phyloP scores from a whole-genome alignment of 2,113 vertebrate genomes.

The Marcusenius ussheri region DNA sequence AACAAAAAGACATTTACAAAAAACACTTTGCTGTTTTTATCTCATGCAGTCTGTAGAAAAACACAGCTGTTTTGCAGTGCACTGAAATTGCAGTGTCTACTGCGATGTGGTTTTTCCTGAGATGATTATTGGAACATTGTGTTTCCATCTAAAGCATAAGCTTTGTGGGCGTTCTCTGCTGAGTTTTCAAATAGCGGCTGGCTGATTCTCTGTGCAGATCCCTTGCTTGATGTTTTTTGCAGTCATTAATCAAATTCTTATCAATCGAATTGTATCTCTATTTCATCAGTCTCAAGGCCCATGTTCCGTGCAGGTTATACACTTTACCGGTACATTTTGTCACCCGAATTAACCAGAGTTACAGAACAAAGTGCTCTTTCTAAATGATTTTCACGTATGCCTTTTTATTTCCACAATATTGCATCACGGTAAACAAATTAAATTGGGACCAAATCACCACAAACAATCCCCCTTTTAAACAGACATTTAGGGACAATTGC shows the following conservation, averaged over 20 bases:
- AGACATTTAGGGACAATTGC: background rate
- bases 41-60: conserved; percentile 8
- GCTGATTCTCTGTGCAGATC: background rate
- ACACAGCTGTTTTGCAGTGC: background rate
- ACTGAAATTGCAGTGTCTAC: conserved; percentile 15
- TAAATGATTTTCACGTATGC: background rate
- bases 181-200: background rate
- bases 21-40: conserved; percentile 16
- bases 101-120: background rate
- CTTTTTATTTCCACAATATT: background rate
- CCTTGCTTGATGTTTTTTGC: background rate
- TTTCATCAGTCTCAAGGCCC: background rate
- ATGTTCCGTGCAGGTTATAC: background rate
- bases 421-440: background rate
- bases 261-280: background rate
- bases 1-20: conserved; percentile 6
- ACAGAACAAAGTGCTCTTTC: background rate
- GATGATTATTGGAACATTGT: background rate
- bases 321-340: background rate
- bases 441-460: background rate
- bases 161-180: background rate
- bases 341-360: background rate
- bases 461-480: conserved; percentile 5
- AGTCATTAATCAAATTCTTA: background rate
- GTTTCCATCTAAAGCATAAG: background rate